phyloP scores from a whole-genome alignment of 2,888 invertebrate species.

The Drosophila prolongata region DNA sequence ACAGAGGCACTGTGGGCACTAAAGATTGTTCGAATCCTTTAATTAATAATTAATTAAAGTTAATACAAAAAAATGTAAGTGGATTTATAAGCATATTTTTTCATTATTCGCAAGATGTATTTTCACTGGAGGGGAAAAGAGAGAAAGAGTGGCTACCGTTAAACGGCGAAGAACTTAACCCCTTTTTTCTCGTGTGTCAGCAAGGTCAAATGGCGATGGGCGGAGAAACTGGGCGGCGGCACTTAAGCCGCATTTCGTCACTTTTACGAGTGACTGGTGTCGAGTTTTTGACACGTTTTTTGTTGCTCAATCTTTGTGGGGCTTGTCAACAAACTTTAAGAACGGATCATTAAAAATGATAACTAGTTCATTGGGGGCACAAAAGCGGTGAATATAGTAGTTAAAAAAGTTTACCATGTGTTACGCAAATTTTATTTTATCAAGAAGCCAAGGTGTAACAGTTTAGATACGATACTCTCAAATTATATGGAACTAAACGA shows the following conservation, averaged over 20 bases:
- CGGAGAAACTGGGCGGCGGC: slow-evolving; percentile 33
- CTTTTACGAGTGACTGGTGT: slow-evolving; percentile 27
- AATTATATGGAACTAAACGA: no score
- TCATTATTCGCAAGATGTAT: not conserved
- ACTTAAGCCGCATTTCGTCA: slow-evolving; percentile 30
- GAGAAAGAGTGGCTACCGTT: slow-evolving; percentile 5
- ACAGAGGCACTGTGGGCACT: no score
- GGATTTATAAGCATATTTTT: no score
- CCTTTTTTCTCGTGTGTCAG: slow-evolving; percentile 11
- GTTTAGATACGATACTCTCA: not conserved
- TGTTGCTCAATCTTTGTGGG: slow-evolving; percentile 5
- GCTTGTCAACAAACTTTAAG: slow-evolving; percentile 10
- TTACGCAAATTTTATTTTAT: not conserved
- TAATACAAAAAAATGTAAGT: no score
- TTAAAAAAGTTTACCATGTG: not conserved
- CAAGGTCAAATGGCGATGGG: slow-evolving; percentile 27
- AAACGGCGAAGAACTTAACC: slow-evolving; percentile 7
- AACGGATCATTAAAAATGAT: slow-evolving; percentile 13
- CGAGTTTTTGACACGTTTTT: slow-evolving; percentile 20
- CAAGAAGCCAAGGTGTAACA: not conserved
- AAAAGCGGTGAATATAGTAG: not conserved
- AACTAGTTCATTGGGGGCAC: slow-evolving; percentile 12
- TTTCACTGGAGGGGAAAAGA: not conserved
- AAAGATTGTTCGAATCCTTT: no score
- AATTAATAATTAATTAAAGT: no score